Evolutionary conservation across 1,140 invertebrate species (phyloP), one percentile per base, ranked within the genome.

Genomic region (Calliopsis andreniformis): DNA sequence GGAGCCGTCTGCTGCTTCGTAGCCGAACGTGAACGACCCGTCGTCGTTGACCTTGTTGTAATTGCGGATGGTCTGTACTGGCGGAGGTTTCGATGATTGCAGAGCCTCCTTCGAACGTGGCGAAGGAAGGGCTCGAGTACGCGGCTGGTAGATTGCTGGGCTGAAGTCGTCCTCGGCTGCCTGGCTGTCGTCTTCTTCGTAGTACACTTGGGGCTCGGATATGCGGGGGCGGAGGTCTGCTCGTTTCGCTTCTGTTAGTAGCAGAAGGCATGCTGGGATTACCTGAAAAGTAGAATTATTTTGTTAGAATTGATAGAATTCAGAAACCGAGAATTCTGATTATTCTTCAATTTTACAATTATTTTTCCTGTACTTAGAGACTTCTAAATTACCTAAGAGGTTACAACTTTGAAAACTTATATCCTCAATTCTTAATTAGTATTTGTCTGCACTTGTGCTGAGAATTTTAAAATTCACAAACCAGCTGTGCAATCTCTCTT

Each of bases 1-100:
- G 20, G 95, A 96, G n/a, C 97, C 97, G 87, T 97, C 96, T 12
- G 96, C 96, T 1, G 96, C 96, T 89, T 97, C 96, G 88, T 97
- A 98, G 32, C 95, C 96, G 88, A 97, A 97, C 18, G 96, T 97
- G 90, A 97, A 97, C 56, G 96, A 96, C 25, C 96, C 96, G 84
- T 96, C 96, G 86, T 96, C 95, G 86, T 96, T 96, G 2, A 96
- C 94, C 90, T 96, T 96, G 88, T 96, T 96, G 88, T 96, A 96
- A 83, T 96, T 96, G 47, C 95, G 92, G 78, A 96, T 96, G 1
- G 95, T 96, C 87, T 96, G 95, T 0, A 96, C 95, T 6, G 96
- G 95, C 14, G 95, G 95, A 42, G 94, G 92, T 87, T 95, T 96
- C 0, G 94, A 90, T 1, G 93, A 86, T 70, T 95, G 94, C 32